phyloP scores from a whole-genome alignment of 2,113 vertebrate genomes.

The Prionailurus bengalensis region DNA sequence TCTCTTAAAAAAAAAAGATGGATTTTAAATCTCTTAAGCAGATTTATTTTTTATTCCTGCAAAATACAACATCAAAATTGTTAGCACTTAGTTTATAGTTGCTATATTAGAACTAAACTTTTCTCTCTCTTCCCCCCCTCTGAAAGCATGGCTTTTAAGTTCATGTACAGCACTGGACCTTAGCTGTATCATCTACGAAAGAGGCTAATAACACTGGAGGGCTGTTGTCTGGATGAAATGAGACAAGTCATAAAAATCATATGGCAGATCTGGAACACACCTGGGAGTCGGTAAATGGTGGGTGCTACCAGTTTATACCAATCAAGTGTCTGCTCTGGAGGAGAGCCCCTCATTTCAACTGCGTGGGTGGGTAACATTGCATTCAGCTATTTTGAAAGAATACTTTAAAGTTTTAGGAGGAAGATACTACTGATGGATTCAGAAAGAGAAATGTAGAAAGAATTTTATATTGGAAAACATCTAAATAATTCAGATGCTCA shows the following conservation, averaged over 20 bases:
- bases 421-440: slow-evolving; percentile 50
- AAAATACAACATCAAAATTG: not conserved
- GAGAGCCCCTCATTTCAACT: not conserved
- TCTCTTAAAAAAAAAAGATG: no score
- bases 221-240: not conserved
- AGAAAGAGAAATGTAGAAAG: slow-evolving; percentile 45
- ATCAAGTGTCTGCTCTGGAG: not conserved
- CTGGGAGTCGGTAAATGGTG: fast-evolving
- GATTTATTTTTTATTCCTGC: not conserved
- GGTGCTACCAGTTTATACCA: no score
- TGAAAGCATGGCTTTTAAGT: not conserved
- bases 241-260: not conserved
- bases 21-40: not conserved
- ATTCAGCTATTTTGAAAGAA: slow-evolving; percentile 71
- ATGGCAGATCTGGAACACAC: not conserved
- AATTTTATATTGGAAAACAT: slow-evolving; percentile 66
- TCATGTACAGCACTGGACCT: not conserved
- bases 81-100: not conserved
- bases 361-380: not conserved
- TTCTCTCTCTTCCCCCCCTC: not conserved
- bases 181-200: not conserved
- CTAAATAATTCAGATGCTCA: slow-evolving; percentile 57
- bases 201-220: not conserved
- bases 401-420: slow-evolving; percentile 68
- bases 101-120: not conserved